Conservation (phyloP, 2,888 invertebrate species). For the Leptinotarsa juncta region DNA sequence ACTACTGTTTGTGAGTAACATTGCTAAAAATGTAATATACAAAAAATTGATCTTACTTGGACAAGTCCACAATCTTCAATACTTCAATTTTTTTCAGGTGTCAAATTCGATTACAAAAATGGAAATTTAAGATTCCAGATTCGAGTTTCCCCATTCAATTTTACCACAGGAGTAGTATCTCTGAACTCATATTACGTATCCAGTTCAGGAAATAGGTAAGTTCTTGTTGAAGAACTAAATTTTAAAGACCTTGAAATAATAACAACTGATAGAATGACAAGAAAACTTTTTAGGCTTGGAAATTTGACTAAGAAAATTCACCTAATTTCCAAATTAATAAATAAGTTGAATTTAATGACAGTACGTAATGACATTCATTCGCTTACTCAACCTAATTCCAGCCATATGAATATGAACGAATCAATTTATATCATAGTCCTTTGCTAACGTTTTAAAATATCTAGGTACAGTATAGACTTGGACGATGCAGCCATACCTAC, state of each 20-base stretch:
- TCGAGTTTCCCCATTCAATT: constrained; percentile 80
- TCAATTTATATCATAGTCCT: neutral
- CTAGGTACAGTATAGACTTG: constrained; percentile 70
- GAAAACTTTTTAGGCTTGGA: too few relatives aligned
- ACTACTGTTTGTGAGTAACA: too few relatives aligned
- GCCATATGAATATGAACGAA: neutral
- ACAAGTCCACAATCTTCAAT: neutral
- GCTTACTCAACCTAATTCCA: too few relatives aligned
- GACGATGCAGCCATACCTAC: constrained; percentile 76
- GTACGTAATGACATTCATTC: too few relatives aligned
- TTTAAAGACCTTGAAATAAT: neutral
- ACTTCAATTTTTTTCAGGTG: constrained; percentile 63
- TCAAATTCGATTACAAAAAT: constrained; percentile 79
- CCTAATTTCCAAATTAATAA: too few relatives aligned
- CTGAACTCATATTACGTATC: constrained; percentile 41
- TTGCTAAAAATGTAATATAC: too few relatives aligned
- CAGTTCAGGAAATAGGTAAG: constrained; percentile 35
- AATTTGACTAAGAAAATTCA: too few relatives aligned
- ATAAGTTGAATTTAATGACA: neutral
- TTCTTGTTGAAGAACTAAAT: neutral
- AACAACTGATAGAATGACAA: too few relatives aligned
- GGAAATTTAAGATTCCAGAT: constrained; percentile 86
- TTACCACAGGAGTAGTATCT: constrained; percentile 76
- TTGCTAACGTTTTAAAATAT: constrained; percentile 35
- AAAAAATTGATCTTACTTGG: too few relatives aligned